Conservation (phyloP, 2,797 vertebrate species). For the Smutsia gigantea region DNA sequence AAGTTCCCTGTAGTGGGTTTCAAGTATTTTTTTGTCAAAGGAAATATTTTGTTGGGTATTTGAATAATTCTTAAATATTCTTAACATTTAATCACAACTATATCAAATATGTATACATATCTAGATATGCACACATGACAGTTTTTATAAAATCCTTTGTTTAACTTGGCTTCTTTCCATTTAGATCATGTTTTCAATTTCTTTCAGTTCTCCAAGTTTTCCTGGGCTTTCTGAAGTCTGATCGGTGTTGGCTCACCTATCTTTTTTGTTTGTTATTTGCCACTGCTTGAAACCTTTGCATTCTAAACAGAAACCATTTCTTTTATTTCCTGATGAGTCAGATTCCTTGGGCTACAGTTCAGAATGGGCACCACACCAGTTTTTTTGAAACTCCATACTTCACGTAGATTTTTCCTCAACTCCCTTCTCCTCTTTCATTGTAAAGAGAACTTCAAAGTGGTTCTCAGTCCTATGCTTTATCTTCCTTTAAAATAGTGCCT, state of each 20-base stretch:
- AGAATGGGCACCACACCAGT: background rate
- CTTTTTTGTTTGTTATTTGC: background rate
- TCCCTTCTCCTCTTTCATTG: background rate
- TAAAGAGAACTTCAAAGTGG: background rate
- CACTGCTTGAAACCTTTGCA: background rate
- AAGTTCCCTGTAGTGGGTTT: background rate
- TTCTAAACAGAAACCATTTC: background rate
- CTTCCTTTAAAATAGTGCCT: background rate
- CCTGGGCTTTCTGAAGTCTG: background rate
- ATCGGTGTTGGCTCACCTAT: background rate
- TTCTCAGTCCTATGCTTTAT: background rate
- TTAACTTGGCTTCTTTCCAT: background rate
- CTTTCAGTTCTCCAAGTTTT: background rate
- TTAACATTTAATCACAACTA: background rate
- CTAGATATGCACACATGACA: background rate
- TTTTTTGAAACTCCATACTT: background rate
- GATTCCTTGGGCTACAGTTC: background rate
- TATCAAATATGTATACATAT: background rate
- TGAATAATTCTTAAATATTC: background rate
- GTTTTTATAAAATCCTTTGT: background rate
- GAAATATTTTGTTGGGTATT: background rate
- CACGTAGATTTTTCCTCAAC: background rate
- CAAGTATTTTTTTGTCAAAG: background rate
- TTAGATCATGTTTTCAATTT: background rate
- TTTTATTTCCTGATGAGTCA: background rate